phyloP scores from a whole-genome alignment of 2,113 vertebrate genomes.

The Acinonyx jubatus region DNA sequence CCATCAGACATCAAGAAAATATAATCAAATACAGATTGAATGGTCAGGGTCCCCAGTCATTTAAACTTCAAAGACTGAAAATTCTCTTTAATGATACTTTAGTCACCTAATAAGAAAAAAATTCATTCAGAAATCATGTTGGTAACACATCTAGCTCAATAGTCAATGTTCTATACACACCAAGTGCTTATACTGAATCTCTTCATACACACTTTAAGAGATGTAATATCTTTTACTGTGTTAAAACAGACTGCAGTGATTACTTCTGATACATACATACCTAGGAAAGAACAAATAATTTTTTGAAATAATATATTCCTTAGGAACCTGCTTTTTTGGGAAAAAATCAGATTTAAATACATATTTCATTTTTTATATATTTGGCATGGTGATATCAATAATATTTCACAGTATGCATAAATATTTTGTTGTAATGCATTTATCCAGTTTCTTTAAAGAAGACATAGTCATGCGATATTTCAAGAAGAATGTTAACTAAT shows the following conservation, averaged over 20 bases:
- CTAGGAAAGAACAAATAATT: background rate
- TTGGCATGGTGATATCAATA: constrained; percentile 1
- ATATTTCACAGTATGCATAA: background rate
- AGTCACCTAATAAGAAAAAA: background rate
- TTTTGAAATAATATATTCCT: background rate
- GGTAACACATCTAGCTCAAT: background rate
- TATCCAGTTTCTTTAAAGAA: background rate
- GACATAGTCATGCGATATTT: background rate
- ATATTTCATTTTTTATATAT: background rate
- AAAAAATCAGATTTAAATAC: background rate
- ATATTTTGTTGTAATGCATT: background rate
- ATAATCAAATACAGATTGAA: constrained; percentile 23
- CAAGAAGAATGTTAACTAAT: background rate
- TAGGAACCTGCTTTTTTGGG: background rate
- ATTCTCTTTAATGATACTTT: background rate
- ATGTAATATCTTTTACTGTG: background rate
- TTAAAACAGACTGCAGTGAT: background rate
- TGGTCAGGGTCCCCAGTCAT: background rate
- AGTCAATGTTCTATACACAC: background rate
- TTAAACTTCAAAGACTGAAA: background rate
- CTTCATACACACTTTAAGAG: background rate
- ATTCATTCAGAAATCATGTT: background rate
- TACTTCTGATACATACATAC: background rate
- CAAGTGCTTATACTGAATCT: background rate
- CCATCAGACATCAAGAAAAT: background rate